Percentiles rank a stretch among this genome's conserved stretches.
phyloP scores from a whole-genome alignment of 2,797 vertebrate genomes.

The Mormyrus proboscirostris region DNA sequence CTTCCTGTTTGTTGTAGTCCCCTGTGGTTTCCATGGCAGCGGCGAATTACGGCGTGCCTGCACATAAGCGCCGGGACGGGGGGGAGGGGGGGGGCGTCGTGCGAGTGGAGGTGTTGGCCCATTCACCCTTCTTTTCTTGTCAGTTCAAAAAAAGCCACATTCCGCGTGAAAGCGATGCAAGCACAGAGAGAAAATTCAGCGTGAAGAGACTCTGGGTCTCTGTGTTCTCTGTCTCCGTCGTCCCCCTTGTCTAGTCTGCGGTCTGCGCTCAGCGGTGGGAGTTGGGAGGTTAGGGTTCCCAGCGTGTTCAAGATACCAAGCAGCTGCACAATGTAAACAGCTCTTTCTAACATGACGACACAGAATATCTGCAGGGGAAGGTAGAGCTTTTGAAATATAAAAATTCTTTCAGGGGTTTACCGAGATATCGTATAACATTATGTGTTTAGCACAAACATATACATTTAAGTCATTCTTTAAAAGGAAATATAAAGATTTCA shows the following conservation, averaged over 20 bases:
- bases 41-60: neutral
- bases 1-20: constrained; percentile 11
- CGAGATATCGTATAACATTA: neutral
- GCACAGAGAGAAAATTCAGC: constrained; percentile 28
- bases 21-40: neutral
- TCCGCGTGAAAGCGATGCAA: constrained; percentile 48
- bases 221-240: constrained; percentile 18
- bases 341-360: neutral
- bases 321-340: neutral
- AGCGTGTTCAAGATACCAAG: neutral
- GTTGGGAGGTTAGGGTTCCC: neutral
- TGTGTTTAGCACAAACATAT: neutral
- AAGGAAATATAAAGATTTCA: neutral
- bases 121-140: constrained; percentile 22
- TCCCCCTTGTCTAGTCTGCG: neutral
- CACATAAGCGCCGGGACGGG: neutral
- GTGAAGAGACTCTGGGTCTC: constrained; percentile 31
- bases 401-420: neutral
- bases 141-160: constrained; percentile 46
- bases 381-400: neutral
- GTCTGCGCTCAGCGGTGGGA: neutral
- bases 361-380: neutral
- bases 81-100: neutral
- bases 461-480: neutral
- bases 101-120: neutral